Base-by-base conservation (phyloP, 2,888 invertebrate genomes). In the Rambutsinella grinnellia region DNA sequence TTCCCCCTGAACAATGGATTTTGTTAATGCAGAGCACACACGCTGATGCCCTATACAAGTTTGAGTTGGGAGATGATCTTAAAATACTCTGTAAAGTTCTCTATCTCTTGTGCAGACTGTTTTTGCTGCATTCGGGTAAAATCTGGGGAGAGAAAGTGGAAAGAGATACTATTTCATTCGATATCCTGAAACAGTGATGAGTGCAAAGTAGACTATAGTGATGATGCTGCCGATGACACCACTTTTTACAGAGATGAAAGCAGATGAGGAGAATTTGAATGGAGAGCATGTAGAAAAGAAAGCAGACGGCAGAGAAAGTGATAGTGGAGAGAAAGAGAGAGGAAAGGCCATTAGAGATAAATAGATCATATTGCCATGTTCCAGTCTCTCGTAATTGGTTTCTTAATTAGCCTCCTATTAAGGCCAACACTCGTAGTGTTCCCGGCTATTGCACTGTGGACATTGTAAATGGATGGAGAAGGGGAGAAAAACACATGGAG, bases 351-450 rank as follows among this genome's bases (percentile, higher is more conserved):
- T 83, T 83, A 83, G 80, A 80, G 72, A 72, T 72, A 66, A 72
- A 65, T 70, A 80, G 81, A 82, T 83, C 83, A 82, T 83, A 82
- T 83, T 83, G 80, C 82, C 79, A 80, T 81, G 79, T 82, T 81
- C 77, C 78, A 80, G 76, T 80, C 81, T 77, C 60, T 72, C 58
- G 72, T 82, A 83, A 83, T 83, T 83, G 82, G 83, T 82, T 83
- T 81, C 82, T 81, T 82, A 83, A 83, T 83, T 83, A 82, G 83
- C 79, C 79, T 83, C 76, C 82, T 83, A 83, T 83, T 83, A 81
- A 79, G 77, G 75, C 57, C 65, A 72, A 63, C 71, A 72, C 58
- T 65, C 78, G 44, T n/a, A n/a, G n/a, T n/a, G n/a, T n/a, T n/a
- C n/a, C n/a, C n/a, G n/a, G n/a, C n/a, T n/a, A n/a, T n/a, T n/a